phyloP scores from a whole-genome alignment of 2,113 vertebrate species.

The Vimba vimba region DNA sequence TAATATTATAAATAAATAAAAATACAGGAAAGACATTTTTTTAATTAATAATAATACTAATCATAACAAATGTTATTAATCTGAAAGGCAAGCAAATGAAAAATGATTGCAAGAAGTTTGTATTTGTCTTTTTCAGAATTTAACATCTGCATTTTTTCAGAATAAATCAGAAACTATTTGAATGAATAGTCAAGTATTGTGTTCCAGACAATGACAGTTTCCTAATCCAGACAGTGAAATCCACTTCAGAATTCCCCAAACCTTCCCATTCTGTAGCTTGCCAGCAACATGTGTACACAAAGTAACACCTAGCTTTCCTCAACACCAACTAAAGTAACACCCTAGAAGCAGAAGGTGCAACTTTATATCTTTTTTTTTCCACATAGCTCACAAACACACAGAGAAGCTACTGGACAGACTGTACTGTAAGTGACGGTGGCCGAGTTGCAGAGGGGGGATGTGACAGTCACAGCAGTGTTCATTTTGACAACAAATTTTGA shows the following conservation, averaged over 20 bases:
- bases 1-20: not conserved
- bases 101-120: not conserved
- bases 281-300: not conserved
- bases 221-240: conserved; percentile 2
- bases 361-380: not conserved
- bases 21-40: too few species aligned
- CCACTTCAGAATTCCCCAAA: not conserved
- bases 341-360: not conserved
- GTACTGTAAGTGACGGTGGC: conserved; percentile 1
- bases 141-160: not conserved
- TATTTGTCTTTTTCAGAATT: not conserved
- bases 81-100: too few species aligned
- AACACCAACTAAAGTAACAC: not conserved
- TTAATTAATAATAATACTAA: too few species aligned
- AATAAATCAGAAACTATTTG: not conserved
- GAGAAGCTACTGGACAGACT: conserved; percentile 20
- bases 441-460: not conserved
- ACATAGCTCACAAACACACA: not conserved
- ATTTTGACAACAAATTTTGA: conserved; percentile 30
- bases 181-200: not conserved
- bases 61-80: too few species aligned
- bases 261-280: not conserved
- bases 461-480: not conserved
- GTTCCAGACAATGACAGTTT: not conserved
- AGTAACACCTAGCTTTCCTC: not conserved